A percentile compares a stretch with the other conserved stretches of the same genome.
Evolutionary conservation across 2,113 vertebrate species (phyloP).

Genomic region (Macroglossus sobrinus): DNA sequence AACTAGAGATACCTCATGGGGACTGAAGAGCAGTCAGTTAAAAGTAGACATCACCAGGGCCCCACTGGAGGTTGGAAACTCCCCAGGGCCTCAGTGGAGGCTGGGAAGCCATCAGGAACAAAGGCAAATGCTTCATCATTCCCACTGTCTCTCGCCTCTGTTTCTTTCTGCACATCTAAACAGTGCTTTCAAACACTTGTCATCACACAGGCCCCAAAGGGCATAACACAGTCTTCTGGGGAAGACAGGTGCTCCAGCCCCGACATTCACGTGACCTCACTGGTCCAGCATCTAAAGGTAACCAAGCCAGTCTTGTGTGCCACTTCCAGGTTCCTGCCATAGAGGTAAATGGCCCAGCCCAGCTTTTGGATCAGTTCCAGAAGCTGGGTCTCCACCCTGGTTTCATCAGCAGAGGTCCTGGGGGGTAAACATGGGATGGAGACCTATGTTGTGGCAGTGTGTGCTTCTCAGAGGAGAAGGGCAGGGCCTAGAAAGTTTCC

Average conservation of each 20-base stretch:
- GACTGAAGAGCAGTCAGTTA: background rate
- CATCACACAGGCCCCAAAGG: background rate
- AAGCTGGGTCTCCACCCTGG: constrained; percentile 1
- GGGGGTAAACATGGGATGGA: background rate
- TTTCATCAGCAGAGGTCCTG: constrained; percentile 36
- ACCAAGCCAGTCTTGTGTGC: constrained; percentile 12
- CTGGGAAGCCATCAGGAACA: background rate
- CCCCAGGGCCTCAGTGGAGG: background rate
- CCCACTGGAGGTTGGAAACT: background rate
- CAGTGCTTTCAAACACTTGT: background rate
- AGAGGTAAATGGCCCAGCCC: background rate
- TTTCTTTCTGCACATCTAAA: background rate
- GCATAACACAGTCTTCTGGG: background rate
- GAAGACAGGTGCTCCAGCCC: background rate
- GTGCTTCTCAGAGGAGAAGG: background rate
- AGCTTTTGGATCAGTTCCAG: constrained; percentile 35
- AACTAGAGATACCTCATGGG: background rate
- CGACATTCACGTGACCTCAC: background rate
- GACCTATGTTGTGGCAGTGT: background rate
- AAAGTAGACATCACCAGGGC: background rate
- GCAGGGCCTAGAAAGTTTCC: background rate
- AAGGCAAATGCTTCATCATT: background rate
- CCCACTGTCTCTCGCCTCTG: background rate
- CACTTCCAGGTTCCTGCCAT: constrained; percentile 48
- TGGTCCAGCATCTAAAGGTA: constrained; percentile 40